A percentile compares a stretch with the other conserved stretches of the same genome.
Conservation (phyloP, 2,113 vertebrate genomes). For the Anas platyrhynchos region DNA sequence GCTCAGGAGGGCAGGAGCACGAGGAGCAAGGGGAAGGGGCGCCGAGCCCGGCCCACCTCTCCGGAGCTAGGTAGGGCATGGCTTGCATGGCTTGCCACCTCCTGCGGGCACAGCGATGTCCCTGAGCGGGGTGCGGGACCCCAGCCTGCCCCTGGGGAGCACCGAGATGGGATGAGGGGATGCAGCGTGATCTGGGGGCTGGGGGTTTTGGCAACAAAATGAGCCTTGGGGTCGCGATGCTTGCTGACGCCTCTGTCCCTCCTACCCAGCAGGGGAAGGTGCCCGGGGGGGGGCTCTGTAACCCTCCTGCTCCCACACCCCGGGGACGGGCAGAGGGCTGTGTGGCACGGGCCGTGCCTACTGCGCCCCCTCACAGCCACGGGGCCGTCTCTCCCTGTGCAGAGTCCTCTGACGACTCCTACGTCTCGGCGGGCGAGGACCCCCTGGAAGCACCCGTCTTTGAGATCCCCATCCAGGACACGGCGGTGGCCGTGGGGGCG, state of each 20-base stretch:
- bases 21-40: slow-evolving; percentile 87
- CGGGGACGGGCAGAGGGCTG: neutral
- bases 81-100: neutral
- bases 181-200: neutral
- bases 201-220: neutral
- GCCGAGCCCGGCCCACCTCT: slow-evolving; percentile 86
- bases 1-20: slow-evolving; percentile 80
- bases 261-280: neutral
- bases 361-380: neutral
- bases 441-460: slow-evolving; percentile 94
- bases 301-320: accelerated
- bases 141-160: neutral
- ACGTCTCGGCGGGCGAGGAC: slow-evolving; percentile 95
- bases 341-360: accelerated
- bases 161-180: accelerated
- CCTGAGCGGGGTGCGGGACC: accelerated
- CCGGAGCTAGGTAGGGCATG: slow-evolving; percentile 86
- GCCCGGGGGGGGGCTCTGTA: neutral
- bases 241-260: neutral
- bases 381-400: slow-evolving; percentile 9
- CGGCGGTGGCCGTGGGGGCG: slow-evolving; percentile 79
- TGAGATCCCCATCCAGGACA: slow-evolving; percentile 90
- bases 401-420: slow-evolving; percentile 98
- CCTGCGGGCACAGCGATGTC: neutral
- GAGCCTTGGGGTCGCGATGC: accelerated